Base-by-base conservation (phyloP, 2,888 invertebrate genomes). In the Girardia tigrina region DNA sequence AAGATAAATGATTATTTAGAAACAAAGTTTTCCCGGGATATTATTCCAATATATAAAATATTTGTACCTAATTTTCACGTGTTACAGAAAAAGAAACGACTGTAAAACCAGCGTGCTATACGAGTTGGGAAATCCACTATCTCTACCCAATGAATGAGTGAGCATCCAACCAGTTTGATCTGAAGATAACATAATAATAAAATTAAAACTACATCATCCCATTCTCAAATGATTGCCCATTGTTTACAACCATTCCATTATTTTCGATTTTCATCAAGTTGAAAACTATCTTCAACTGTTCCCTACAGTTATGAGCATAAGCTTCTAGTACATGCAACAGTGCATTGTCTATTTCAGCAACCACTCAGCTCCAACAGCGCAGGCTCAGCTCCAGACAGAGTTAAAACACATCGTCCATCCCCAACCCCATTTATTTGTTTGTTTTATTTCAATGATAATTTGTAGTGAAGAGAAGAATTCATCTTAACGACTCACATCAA, bases 141-240 rank as follows among this genome's bases (percentile, higher is more conserved):
- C 56, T 56, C n/a, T 16, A 20, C n/a, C n/a, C 56, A 6, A n/a
- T 56, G 56, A 56, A 56, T 56, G 56, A 56, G 56, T 56, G 36
- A 56, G 56, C 56, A 56, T 56, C 56, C 56, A 56, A 6, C 56
- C n/a, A 23, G 56, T n/a, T 56, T 56, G 56, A 56, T 56, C 56
- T 56, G n/a, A n/a, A 56, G 56, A 56, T 56, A 56, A 56, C 56
- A 56, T 56, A 56, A 56, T 56, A 56, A 56, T 56, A 56, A 56
- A 56, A 12, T 56, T 56, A 4, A 4, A 56, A 56, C 56, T 56
- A 56, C 56, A 56, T 56, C 56, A n/a, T 56, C n/a, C 56, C 56
- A 56, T 56, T 56, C 56, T 56, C 56, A 56, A 56, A 56, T 56
- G 23, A 56, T 56, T 56, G 56, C 56, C 56, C 56, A 56, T 56